Conservation (phyloP, 2,888 invertebrate species). For the Lamellibrachia columna region DNA sequence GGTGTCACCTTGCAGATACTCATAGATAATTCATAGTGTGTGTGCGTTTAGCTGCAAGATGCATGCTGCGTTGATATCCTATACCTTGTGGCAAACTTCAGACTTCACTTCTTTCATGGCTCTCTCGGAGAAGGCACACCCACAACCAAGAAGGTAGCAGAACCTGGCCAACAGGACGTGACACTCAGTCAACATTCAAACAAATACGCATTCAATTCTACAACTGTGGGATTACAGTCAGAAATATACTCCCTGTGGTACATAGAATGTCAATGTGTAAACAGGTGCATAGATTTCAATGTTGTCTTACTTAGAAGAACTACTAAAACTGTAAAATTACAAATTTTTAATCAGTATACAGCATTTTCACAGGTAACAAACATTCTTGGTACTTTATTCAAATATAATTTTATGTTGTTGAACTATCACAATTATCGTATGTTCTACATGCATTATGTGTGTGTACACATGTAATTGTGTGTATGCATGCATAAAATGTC, state of each 20-base stretch:
- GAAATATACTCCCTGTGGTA: neutral
- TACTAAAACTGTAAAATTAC: neutral
- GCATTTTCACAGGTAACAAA: neutral
- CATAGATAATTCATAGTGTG: too few relatives aligned
- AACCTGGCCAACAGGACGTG: slow-evolving; percentile 60
- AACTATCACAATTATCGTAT: neutral
- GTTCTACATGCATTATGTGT: neutral
- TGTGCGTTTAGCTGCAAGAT: too few relatives aligned
- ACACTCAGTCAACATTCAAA: neutral
- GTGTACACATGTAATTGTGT: too few relatives aligned
- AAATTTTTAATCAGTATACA: neutral
- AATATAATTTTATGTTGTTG: neutral
- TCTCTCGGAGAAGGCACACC: slow-evolving; percentile 95
- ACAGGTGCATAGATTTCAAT: neutral
- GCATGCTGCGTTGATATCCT: neutral
- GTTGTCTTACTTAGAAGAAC: neutral
- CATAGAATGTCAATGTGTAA: neutral
- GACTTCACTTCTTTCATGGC: slow-evolving; percentile 83
- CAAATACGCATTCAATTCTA: too few relatives aligned
- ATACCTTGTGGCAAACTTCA: slow-evolving; percentile 39
- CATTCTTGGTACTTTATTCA: neutral
- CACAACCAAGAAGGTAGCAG: slow-evolving; percentile 80
- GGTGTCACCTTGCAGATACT: too few relatives aligned
- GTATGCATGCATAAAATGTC: neutral
- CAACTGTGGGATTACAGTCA: too few relatives aligned